phyloP scores from a whole-genome alignment of 2,888 invertebrate genomes.

The Metellina segmentata region DNA sequence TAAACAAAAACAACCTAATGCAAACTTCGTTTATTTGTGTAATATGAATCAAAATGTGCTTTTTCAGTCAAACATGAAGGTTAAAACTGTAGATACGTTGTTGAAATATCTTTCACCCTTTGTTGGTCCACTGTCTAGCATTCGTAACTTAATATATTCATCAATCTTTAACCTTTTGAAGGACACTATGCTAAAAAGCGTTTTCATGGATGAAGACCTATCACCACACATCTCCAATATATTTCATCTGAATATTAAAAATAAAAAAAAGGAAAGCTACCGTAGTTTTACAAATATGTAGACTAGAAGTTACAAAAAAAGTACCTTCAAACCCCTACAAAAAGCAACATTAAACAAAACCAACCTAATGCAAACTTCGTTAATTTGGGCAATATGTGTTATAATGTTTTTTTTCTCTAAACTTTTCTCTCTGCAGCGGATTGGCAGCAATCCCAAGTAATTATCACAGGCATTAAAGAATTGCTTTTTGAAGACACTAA shows the following conservation, averaged over 20 bases:
- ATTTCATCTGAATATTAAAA: too few relatives aligned
- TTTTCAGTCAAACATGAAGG: too few relatives aligned
- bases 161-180: too few relatives aligned
- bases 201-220: too few relatives aligned
- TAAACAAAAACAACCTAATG: neutral
- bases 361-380: slow-evolving; percentile 1
- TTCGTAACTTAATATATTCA: too few relatives aligned
- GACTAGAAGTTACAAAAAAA: neutral
- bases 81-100: too few relatives aligned
- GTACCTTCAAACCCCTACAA: neutral
- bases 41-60: neutral
- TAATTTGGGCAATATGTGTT: slow-evolving; percentile 46
- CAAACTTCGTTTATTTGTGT: slow-evolving; percentile 32
- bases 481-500: slow-evolving; percentile 42
- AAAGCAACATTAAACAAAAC: neutral
- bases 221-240: too few relatives aligned
- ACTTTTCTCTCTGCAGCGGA: neutral
- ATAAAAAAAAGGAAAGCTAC: too few relatives aligned
- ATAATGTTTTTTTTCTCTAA: neutral
- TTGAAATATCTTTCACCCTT: too few relatives aligned
- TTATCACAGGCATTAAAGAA: slow-evolving; percentile 45
- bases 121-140: too few relatives aligned
- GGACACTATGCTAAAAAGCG: too few relatives aligned
- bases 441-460: slow-evolving; percentile 6
- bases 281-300: neutral